Evolutionary conservation across 2,888 invertebrate genomes (phyloP).

Genomic region (Caenorhabditis wallacei): DNA sequence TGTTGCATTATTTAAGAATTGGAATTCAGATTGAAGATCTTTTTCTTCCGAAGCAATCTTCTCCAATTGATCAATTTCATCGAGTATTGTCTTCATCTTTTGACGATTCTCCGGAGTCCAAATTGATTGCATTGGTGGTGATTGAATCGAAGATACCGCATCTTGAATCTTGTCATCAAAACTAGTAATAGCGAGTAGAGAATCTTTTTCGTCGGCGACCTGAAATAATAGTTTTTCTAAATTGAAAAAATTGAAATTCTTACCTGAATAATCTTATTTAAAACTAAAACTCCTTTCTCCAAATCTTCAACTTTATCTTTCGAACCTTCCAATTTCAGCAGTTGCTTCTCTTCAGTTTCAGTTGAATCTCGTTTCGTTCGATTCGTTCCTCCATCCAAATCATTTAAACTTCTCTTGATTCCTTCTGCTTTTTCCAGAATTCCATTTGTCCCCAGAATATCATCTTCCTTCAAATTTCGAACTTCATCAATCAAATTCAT

Average conservation of each 20-base stretch:
- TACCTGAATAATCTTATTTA: not conserved
- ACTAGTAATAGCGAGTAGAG: not conserved
- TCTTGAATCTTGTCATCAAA: slow-evolving; percentile 1
- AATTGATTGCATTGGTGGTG: slow-evolving; percentile 16
- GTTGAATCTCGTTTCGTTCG: slow-evolving; percentile 10
- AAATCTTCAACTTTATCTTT: not conserved
- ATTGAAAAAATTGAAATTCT: not conserved
- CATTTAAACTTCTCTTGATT: not conserved
- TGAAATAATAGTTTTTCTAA: not conserved
- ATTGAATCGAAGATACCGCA: not conserved
- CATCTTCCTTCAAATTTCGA: not conserved
- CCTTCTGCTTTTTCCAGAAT: slow-evolving; percentile 1
- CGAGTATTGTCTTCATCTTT: not conserved
- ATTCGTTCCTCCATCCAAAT: not conserved
- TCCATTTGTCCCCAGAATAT: not conserved
- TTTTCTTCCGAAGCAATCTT: not conserved
- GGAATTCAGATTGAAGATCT: not conserved
- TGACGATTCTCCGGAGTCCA: slow-evolving; percentile 8
- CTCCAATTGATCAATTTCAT: slow-evolving; percentile 20
- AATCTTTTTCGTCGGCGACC: not conserved
- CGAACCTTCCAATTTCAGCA: slow-evolving; percentile 6
- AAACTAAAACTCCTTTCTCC: slow-evolving; percentile 1
- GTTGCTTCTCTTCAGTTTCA: slow-evolving; percentile 1
- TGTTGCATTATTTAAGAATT: slow-evolving; percentile 11
- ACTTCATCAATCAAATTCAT: not conserved